Base-by-base conservation (phyloP, 2,888 invertebrate genomes). In the Agelastica alni region DNA sequence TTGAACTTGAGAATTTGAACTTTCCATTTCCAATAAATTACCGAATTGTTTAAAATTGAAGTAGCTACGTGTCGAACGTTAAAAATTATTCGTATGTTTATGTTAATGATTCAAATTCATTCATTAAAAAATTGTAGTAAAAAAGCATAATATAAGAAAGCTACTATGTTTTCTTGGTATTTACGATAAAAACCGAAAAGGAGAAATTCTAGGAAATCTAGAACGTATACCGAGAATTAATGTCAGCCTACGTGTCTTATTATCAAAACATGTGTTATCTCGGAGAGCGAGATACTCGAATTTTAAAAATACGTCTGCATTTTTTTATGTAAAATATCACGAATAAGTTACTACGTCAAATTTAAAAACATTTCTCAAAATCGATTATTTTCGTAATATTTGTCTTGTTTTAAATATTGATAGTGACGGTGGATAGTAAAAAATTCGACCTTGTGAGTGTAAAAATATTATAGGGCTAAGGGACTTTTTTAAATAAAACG, bases 91-190 rank as follows among this genome's bases (percentile, higher is more conserved):
- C 12, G 32, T 10, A 32, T 32, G 9, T 16, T 17, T 5, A 7
- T 9, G 13, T 17, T 34, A 14, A 14, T 34, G 9, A 17, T 14
- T 34, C 13, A 34, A 34, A n/a, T 36, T 4, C 36, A 36, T 36
- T 36, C 36, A 36, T 36, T 14, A 36, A 36, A 14, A 36, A 36
- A 36, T 36, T n/a, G 17, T 26, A 36, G 10, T 17, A n/a, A 10
- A 10, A 36, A 31, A 31, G n/a, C n/a, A n/a, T n/a, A 26, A 26
- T 26, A 26, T 7, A 26, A 9, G 18, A 10, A 4, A 36, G 4
- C 4, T 36, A 36, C 36, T 36, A 36, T 4, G 5, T 17, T 22
- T 36, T 36, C 36, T 36, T 36, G 7, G 36, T 17, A 36, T 16
- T 16, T 36, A 36, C 17, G 36, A 17, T 36, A 10, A n/a, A 17